Conservation (phyloP, 2,797 vertebrate genomes). For the Xiphophorus birchmanni region DNA sequence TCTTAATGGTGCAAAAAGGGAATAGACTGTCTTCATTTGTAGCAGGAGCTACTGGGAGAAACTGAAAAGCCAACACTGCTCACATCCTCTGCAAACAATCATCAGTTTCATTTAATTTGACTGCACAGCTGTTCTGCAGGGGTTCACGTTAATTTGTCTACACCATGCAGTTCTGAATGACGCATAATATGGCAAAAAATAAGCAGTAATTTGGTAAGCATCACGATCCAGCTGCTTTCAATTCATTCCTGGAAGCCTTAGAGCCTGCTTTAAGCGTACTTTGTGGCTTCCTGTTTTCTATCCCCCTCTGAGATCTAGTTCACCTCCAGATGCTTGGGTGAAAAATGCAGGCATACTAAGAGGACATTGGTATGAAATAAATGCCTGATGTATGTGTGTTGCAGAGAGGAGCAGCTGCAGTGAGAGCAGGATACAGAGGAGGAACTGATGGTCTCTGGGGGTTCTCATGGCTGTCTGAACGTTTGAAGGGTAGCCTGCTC, state of each 20-base stretch:
- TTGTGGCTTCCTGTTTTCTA: constrained; percentile 33
- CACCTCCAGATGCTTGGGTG: constrained; percentile 36
- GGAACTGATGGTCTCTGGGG: constrained; percentile 68
- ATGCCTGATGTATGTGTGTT: constrained; percentile 18
- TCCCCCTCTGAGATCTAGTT: constrained; percentile 28
- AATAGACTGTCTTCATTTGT: not conserved
- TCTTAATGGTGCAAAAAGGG: not conserved
- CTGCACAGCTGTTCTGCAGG: constrained; percentile 1
- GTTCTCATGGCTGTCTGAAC: constrained; percentile 68
- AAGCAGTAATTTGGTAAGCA: not conserved
- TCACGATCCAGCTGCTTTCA: constrained; percentile 19
- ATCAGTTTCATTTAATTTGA: constrained; percentile 8
- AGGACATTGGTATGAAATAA: constrained; percentile 45
- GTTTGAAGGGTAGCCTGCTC: constrained; percentile 73
- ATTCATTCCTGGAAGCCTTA: constrained; percentile 53
- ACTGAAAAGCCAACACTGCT: not conserved
- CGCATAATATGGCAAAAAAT: no score
- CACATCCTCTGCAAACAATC: not conserved
- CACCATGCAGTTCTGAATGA: not conserved
- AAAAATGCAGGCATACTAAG: constrained; percentile 33
- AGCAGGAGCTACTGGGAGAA: not conserved
- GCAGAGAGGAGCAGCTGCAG: constrained; percentile 42
- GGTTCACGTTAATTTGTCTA: not conserved
- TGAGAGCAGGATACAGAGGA: constrained; percentile 62
- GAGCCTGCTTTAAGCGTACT: constrained; percentile 43